Conservation (phyloP, 2,888 invertebrate genomes). For the Heliconius ethilla region DNA sequence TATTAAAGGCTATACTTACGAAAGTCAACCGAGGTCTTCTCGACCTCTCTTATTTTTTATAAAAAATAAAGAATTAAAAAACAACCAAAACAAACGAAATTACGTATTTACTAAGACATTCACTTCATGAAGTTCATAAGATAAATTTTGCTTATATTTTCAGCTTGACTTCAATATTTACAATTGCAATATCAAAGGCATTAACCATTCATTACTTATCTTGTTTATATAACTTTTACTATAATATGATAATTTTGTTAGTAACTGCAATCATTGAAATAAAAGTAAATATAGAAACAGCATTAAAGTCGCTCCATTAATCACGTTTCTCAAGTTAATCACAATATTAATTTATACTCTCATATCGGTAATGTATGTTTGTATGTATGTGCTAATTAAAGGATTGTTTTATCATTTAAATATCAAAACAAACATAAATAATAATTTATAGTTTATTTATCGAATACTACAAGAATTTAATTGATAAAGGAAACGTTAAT, state of each 20-base stretch:
- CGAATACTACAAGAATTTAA: not conserved
- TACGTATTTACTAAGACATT: too few relatives aligned
- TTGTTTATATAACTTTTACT: constrained; percentile 14
- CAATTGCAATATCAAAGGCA: not conserved
- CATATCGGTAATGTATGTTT: not conserved
- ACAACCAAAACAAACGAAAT: not conserved
- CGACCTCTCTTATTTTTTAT: too few relatives aligned
- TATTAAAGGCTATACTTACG: too few relatives aligned
- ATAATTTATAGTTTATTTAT: not conserved
- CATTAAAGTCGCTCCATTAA: constrained; percentile 5
- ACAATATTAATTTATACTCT: not conserved
- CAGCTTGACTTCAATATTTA: not conserved
- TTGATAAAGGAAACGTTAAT: not conserved
- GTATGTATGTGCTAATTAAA: constrained; percentile 2
- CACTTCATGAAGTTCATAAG: too few relatives aligned
- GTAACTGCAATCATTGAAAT: constrained; percentile 12
- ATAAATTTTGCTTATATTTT: not conserved
- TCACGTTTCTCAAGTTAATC: constrained; percentile 8
- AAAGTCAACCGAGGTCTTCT: too few relatives aligned
- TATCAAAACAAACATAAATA: not conserved
- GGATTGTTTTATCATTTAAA: not conserved
- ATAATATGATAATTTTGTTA: not conserved
- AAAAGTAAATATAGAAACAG: constrained; percentile 26
- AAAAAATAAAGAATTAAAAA: not conserved
- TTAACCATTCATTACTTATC: not conserved